Conservation (phyloP, 2,113 vertebrate species). For the Cololabis saira region DNA sequence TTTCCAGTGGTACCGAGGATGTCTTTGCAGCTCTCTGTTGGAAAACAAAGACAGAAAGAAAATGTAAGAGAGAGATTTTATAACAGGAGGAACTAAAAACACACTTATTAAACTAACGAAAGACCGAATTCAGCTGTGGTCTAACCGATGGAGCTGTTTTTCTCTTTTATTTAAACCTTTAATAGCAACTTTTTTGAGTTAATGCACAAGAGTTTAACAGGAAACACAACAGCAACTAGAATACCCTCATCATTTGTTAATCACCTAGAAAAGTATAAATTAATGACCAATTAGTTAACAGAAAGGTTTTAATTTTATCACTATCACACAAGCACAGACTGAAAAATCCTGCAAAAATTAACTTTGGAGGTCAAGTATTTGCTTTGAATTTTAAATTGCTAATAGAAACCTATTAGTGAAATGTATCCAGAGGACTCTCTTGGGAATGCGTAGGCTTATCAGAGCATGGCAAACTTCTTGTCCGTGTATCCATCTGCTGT, state of each 20-base stretch:
- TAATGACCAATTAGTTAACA: too few species aligned
- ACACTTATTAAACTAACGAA: neutral
- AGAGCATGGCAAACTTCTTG: slow-evolving; percentile 18
- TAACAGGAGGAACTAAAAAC: neutral
- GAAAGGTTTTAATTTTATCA: too few species aligned
- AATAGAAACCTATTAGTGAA: slow-evolving; percentile 70
- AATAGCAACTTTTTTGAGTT: too few species aligned
- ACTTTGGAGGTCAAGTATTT: slow-evolving; percentile 14
- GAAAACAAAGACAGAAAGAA: slow-evolving; percentile 40
- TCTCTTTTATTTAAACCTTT: too few species aligned
- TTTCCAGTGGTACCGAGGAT: slow-evolving; percentile 68
- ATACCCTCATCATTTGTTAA: too few species aligned
- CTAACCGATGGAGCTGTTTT: too few species aligned
- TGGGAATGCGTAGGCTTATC: slow-evolving; percentile 38
- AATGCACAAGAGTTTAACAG: too few species aligned
- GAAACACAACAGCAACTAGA: too few species aligned
- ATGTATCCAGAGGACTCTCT: slow-evolving; percentile 56
- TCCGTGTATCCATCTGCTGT: slow-evolving; percentile 8
- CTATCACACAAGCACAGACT: too few species aligned
- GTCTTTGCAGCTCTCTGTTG: slow-evolving; percentile 81
- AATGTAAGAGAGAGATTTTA: slow-evolving; percentile 9
- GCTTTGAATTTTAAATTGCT: slow-evolving; percentile 37
- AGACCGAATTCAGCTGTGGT: neutral
- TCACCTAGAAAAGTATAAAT: too few species aligned
- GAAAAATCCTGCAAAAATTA: neutral